These are phyloP conservation scores for Stomatorhinus ivindoensis DNA, from an alignment of 2,113 vertebrate genomes.

Conservation along the genomic window DNA sequence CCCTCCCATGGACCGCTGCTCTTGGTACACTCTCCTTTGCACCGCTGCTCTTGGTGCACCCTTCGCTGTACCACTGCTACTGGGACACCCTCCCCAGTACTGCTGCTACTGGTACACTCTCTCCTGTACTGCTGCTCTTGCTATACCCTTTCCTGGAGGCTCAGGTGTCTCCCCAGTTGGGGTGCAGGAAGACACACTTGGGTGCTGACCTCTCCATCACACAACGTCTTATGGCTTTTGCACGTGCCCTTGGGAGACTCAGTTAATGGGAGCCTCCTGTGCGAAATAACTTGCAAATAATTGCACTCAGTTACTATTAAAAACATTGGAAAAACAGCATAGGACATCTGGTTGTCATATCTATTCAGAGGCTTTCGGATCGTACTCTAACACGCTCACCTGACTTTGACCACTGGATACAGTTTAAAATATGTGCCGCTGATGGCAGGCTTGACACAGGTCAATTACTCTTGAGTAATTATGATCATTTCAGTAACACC, in stretches of 20 bases:
- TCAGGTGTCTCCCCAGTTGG: not conserved
- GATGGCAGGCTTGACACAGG: conserved; percentile 36
- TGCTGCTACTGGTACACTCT: not conserved
- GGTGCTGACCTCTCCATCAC: not conserved
- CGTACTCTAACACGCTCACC: conserved; percentile 34
- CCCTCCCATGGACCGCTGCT: not conserved
- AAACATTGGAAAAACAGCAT: not conserved
- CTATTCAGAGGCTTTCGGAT: not conserved
- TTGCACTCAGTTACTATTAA: not conserved
- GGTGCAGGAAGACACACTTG: not conserved
- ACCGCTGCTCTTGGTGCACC: not conserved
- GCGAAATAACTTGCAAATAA: not conserved
- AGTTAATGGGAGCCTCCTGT: not conserved
- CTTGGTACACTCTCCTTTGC: not conserved
- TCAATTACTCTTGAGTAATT: conserved; percentile 72
- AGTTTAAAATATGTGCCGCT: conserved; percentile 64
- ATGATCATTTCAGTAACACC: conserved; percentile 65
- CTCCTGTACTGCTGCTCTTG: not conserved
- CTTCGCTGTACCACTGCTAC: not conserved
- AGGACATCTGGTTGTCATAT: not conserved
- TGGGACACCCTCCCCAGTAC: not conserved
- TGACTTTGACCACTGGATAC: conserved; percentile 51
- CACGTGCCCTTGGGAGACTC: no score
- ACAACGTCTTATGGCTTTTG: not conserved
- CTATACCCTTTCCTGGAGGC: not conserved